Base-by-base conservation (phyloP, 1,140 invertebrate genomes). In the Sminthurides bifidus region DNA sequence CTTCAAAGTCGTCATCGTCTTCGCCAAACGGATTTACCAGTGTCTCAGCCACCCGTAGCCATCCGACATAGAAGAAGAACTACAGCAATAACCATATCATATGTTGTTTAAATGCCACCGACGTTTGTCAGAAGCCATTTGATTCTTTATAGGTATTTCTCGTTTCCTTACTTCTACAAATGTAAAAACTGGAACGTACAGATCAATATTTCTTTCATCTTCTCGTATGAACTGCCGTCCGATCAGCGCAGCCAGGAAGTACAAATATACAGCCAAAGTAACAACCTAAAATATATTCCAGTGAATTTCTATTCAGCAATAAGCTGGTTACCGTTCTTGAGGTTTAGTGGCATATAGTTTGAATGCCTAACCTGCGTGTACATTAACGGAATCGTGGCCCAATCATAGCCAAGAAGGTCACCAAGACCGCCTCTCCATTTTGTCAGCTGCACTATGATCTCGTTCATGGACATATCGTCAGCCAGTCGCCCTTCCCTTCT, bases 161-260 rank as follows among this genome's bases (percentile, higher is more conserved):
- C 8, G 17, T 17, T 17, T 17, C 8, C 41, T 49, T 19, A 35
- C 75, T 66, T 78, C 76, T 37, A 92, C 72, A 1, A 85, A 81
- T 1, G 84, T 87, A 68, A 93, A 92, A 58, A 92, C 73, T 0
- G 91, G 91, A 67, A 93, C 82, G 68, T 91, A 92, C 6, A 88
- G 73, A 66, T 86, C 84, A 54, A 85, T 79, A 66, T 63, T 69
- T 35, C 29, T 67, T 37, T 44, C 19, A 4, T 44, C 71, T 66
- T 56, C 77, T 69, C 2, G 2, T 8, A 88, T 73, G 79, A 83
- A 91, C 67, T 92, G 87, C 55, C 85, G 78, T 10, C 84, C 85
- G 73, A 92, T 77, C 8, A 88, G 74, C 54, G 71, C 83, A 57
- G 85, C 81, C 0, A 88, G 72, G 66, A 93, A 93, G 70, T 88